phyloP scores from a whole-genome alignment of 2,113 vertebrate genomes.

The Actinemys pallida region DNA sequence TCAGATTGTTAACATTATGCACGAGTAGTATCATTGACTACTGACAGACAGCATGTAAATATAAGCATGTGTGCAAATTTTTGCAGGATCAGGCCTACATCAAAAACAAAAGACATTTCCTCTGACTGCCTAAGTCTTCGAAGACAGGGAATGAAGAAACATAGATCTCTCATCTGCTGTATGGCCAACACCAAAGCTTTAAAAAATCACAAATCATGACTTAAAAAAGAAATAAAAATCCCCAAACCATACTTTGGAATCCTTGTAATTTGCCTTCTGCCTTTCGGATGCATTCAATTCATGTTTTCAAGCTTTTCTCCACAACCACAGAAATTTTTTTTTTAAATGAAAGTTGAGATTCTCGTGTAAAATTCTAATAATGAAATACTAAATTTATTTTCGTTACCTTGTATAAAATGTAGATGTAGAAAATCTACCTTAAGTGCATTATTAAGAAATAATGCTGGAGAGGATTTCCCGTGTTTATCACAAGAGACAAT shows the following conservation, averaged over 20 bases:
- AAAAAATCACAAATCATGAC: not conserved
- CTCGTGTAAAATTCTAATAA: not conserved
- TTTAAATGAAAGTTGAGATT: accelerated
- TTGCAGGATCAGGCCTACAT: not conserved
- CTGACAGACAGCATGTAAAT: not conserved
- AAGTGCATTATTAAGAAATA: not conserved
- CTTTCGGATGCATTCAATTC: not conserved
- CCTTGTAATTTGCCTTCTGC: not conserved
- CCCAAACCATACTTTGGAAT: not conserved
- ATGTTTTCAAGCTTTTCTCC: accelerated
- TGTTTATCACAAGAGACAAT: not conserved
- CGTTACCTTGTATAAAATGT: accelerated
- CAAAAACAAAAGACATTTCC: not conserved
- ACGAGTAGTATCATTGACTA: not conserved
- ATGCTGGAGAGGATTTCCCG: not conserved
- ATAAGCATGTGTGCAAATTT: not conserved
- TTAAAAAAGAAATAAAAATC: not conserved
- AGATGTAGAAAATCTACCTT: not conserved
- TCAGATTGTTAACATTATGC: not conserved
- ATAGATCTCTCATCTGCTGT: not conserved
- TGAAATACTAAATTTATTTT: not conserved
- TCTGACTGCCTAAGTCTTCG: not conserved
- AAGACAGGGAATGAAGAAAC: not conserved
- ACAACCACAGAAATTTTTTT: not conserved
- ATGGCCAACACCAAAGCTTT: not conserved